phyloP scores from a whole-genome alignment of 2,888 invertebrate species.

The Allolobophora icterica region DNA sequence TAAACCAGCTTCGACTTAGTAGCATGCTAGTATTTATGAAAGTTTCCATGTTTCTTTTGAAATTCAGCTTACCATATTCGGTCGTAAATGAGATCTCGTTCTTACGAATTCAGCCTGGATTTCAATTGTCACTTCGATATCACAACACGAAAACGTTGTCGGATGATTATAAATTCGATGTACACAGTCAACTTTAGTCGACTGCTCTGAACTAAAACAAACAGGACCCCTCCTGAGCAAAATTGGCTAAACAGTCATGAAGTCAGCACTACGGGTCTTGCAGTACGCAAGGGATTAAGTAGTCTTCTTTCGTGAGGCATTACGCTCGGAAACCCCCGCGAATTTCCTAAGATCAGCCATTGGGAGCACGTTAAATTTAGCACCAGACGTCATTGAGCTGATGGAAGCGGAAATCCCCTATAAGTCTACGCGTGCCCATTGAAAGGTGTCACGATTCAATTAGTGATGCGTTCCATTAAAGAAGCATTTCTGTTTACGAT shows the following conservation, averaged over 20 bases:
- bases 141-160: neutral
- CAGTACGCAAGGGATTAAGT: neutral
- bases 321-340: neutral
- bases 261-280: neutral
- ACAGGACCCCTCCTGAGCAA: neutral
- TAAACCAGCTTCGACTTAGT: neutral
- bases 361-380: neutral
- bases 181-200: neutral
- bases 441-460: neutral
- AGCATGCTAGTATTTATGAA: neutral
- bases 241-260: neutral
- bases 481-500: neutral
- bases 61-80: neutral
- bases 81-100: neutral
- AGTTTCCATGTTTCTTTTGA: neutral
- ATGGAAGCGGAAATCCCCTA: neutral
- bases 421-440: no score
- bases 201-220: neutral
- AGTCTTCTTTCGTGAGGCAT: neutral
- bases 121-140: neutral
- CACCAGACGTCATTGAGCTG: neutral
- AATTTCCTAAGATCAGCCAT: neutral
- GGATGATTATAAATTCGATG: neutral
- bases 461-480: neutral
- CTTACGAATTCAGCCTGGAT: neutral